phyloP scores from a whole-genome alignment of 2,888 invertebrate genomes.

The Hyles lineata region DNA sequence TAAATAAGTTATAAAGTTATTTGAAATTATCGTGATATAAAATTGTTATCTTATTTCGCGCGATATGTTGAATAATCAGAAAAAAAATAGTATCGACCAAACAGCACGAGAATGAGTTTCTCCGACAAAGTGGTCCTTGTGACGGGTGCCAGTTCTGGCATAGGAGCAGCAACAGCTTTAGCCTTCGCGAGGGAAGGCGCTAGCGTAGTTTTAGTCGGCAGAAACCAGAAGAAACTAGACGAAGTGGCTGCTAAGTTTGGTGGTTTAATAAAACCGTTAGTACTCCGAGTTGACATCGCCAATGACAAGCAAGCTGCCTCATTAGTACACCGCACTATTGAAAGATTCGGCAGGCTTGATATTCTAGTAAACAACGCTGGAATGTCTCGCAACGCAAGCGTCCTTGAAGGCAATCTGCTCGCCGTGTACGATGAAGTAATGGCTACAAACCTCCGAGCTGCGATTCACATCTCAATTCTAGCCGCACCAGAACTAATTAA shows the following conservation, averaged over 20 bases:
- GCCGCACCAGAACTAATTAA: constrained; percentile 43
- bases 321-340: constrained; percentile 46
- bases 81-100: no score
- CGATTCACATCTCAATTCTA: constrained; percentile 39
- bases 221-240: constrained; percentile 43
- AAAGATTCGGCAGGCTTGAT: constrained; percentile 47
- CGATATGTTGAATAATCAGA: no score
- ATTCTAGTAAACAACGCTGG: constrained; percentile 53
- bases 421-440: constrained; percentile 43
- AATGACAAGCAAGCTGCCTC: constrained; percentile 37
- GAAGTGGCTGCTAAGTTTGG: constrained; percentile 37
- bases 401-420: constrained; percentile 41
- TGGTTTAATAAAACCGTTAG: constrained; percentile 6
- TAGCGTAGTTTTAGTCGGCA: constrained; percentile 41
- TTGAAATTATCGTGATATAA: no score
- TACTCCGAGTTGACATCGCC: constrained; percentile 16
- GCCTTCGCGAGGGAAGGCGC: constrained; percentile 41
- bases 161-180: constrained; percentile 40
- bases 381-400: constrained; percentile 29
- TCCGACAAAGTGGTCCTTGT: constrained; percentile 38
- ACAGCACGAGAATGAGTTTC: constrained; percentile 8
- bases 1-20: no score
- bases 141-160: constrained; percentile 45
- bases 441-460: constrained; percentile 43
- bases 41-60: no score